Evolutionary conservation across 2,888 invertebrate genomes (phyloP), one percentile per base, ranked within the genome.

Genomic region (Prosapia bicincta): DNA sequence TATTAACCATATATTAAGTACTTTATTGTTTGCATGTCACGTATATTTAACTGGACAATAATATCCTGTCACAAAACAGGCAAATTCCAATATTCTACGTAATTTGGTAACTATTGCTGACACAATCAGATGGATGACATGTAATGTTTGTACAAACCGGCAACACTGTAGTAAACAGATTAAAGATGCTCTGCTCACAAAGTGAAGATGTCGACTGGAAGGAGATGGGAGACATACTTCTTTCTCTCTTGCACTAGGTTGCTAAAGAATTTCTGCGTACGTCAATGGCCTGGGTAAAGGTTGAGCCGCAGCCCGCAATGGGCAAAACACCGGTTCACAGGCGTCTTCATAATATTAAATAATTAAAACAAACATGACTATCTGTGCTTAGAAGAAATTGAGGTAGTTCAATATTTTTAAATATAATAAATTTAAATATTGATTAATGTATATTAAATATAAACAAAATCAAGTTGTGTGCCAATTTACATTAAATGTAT

Each of bases 231-330:
- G 54, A 54, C 54, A 54, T 69, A 26, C 69, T 30, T 23, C 69
- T 69, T 30, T 30, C 30, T 30, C 30, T 30, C 69, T 69, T 69
- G 30, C 30, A 30, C 69, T 69, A 26, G 69, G 69, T 69, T 28
- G 69, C 69, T 69, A 69, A 69, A 69, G 69, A 69, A 69, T 69
- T 69, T 69, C 69, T 69, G 69, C 69, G 69, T 69, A 69, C 69
- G 69, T 69, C 69, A 69, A 69, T 69, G 69, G 69, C 69, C 69
- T 69, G 69, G 69, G 69, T 69, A 69, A 26, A 69, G 69, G 69
- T 69, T 69, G 26, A 15, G 67, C 26, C 54, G n/a, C 54, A 54
- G 54, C 20, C 54, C 54, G 54, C 54, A 54, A 54, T 54, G 54
- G 54, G 54, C 54, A 54, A 54, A 20, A 54, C 54, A 54, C 54